Percentiles rank a stretch among this genome's conserved stretches.
Evolutionary conservation across 2,113 vertebrate genomes (phyloP).

Genomic region (Mobula birostris): DNA sequence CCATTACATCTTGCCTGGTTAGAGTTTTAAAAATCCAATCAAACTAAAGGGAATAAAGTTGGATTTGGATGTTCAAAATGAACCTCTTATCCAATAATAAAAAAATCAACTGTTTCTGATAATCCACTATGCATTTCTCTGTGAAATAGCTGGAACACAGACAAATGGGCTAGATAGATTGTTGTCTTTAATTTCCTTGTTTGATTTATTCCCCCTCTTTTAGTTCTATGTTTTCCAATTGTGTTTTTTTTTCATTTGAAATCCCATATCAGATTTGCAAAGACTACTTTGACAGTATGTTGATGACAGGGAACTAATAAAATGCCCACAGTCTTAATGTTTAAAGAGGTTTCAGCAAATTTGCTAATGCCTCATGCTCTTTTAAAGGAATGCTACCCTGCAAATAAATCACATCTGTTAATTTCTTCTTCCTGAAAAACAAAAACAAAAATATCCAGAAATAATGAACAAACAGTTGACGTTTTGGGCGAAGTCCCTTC

Average conservation of each 20-base stretch:
- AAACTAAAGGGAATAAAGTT: not conserved
- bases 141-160: not conserved
- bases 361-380: not conserved
- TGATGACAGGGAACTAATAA: constrained; percentile 31
- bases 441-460: not conserved
- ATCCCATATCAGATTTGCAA: constrained; percentile 26
- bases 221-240: constrained; percentile 25
- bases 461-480: not conserved
- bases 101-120: not conserved
- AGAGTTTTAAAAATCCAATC: not conserved
- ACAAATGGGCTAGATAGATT: not conserved
- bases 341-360: constrained; percentile 1
- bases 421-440: not conserved
- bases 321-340: not conserved
- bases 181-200: constrained; percentile 19
- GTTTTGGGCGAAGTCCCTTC: too few relatives aligned
- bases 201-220: constrained; percentile 27
- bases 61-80: not conserved
- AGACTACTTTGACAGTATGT: constrained; percentile 13
- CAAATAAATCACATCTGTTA: constrained; percentile 29
- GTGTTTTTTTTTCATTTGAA: constrained; percentile 19
- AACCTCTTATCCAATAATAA: not conserved
- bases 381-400: not conserved
- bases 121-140: not conserved
- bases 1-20: too few relatives aligned